These are phyloP conservation scores for Campylomormyrus numenius DNA, from an alignment of 2,113 vertebrate genomes.

Conservation along the genomic window DNA sequence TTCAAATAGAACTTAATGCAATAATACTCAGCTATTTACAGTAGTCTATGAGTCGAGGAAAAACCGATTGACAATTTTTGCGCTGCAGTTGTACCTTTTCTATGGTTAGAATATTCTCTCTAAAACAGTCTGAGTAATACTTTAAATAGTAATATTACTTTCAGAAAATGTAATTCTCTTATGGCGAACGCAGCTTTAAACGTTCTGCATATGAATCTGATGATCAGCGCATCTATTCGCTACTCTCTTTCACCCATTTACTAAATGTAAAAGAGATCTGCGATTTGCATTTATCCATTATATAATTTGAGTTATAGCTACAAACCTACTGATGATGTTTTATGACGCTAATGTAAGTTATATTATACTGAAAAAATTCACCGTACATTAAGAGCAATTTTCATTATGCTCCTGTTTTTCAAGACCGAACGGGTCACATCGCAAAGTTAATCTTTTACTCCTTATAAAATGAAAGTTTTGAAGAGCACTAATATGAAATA, in stretches of 20 bases:
- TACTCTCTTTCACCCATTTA: background rate
- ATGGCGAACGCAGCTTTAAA: background rate
- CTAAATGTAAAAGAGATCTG: background rate
- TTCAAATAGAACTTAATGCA: conserved; percentile 22
- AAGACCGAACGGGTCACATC: background rate
- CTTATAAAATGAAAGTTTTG: background rate
- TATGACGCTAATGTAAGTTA: background rate
- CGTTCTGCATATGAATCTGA: background rate
- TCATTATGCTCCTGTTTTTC: background rate
- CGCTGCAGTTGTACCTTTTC: background rate
- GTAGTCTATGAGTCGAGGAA: background rate
- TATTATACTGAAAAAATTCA: background rate
- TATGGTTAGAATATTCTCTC: background rate
- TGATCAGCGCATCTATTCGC: background rate
- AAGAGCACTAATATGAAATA: background rate
- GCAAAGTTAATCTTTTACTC: background rate
- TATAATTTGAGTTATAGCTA: background rate
- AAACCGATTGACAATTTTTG: background rate
- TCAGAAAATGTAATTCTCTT: background rate
- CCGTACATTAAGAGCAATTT: background rate
- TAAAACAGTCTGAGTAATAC: background rate
- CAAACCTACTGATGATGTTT: background rate
- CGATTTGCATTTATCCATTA: background rate
- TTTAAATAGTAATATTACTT: background rate
- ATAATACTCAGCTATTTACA: background rate